Conservation (phyloP, 2,113 vertebrate genomes). For the Cololabis saira region DNA sequence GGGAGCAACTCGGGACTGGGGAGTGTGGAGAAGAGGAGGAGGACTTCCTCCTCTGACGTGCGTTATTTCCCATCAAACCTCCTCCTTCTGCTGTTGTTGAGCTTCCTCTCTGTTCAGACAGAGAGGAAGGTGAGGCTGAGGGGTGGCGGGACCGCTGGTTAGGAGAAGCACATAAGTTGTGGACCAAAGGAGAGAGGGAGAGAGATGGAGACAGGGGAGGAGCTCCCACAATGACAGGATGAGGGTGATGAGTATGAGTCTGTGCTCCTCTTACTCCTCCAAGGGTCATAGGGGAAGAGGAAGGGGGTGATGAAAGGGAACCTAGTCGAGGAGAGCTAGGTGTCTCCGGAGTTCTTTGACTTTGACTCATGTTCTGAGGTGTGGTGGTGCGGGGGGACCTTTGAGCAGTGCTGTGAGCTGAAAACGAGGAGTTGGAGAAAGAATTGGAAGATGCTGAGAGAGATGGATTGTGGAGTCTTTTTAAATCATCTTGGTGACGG, state of each 20-base stretch:
- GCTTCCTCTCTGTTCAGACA: slow-evolving; percentile 74
- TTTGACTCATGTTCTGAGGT: slow-evolving; percentile 71
- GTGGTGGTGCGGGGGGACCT: slow-evolving; percentile 71
- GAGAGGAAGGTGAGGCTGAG: slow-evolving; percentile 77
- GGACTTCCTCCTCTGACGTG: slow-evolving; percentile 69
- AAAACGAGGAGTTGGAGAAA: slow-evolving; percentile 58
- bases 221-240: slow-evolving; percentile 55
- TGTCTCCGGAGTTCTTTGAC: slow-evolving; percentile 73
- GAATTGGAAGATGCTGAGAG: slow-evolving; percentile 50
- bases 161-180: slow-evolving; percentile 72
- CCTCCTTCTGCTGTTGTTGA: slow-evolving; percentile 51
- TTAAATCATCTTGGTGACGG: slow-evolving; percentile 66
- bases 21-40: slow-evolving; percentile 70
- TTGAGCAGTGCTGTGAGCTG: slow-evolving; percentile 61
- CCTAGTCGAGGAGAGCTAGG: slow-evolving; percentile 68
- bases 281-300: slow-evolving; percentile 57
- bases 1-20: slow-evolving; percentile 65
- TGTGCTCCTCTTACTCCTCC: slow-evolving; percentile 57
- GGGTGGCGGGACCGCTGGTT: slow-evolving; percentile 78
- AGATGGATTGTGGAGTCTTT: slow-evolving; percentile 68
- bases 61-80: slow-evolving; percentile 60
- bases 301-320: slow-evolving; percentile 59
- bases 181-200: slow-evolving; percentile 72
- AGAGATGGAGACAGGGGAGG: slow-evolving; percentile 58
- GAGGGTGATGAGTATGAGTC: slow-evolving; percentile 47